Base-by-base conservation (phyloP, 1,140 invertebrate genomes). In the Holcopasites calliopsidis region DNA sequence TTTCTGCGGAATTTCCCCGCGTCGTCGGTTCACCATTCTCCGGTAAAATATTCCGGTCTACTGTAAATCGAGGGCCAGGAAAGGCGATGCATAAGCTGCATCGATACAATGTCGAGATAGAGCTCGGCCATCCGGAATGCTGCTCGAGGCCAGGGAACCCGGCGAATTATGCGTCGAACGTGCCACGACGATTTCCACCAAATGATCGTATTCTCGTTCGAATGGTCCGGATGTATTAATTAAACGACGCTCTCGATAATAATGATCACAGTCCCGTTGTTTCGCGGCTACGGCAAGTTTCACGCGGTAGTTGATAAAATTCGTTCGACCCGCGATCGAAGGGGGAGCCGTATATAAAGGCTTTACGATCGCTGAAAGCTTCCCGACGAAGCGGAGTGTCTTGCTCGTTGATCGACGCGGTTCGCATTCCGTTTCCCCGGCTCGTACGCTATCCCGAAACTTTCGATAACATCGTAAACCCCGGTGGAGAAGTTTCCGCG, bases 401-500 rank as follows among this genome's bases (percentile, higher is more conserved):
- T 40, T 57, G 23, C 33, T n/a, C 71, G 65, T 68, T 80, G 77
- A 80, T 80, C 77, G 78, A 80, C 79, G 57, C 62, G 77, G 79
- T 64, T 61, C 77, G 52, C 77, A 80, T 80, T 75, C 70, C 33
- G 49, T 69, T 65, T 60, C 49, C 21, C 38, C n/a, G 62, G 47
- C 70, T 79, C 71, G 62, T 62, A 60, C 57, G 42, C 21, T 70
- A 76, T 62, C 70, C 38, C 35, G 47, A 68, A 80, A 80, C 77
- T 80, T 80, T 74, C 50, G 69, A 66, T 80, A 80, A 80, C 79
- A 74, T 80, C 77, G 62, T 76, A 80, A 80, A 73, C 77, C 72
- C 49, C 58, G 57, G 64, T 69, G 77, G 52, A 80, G 57, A 80
- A 80, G 77, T 80, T 80, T 75, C 18, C 64, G 40, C 62, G 79